phyloP scores from a whole-genome alignment of 2,888 invertebrate genomes.

The Lysandra bellargus region DNA sequence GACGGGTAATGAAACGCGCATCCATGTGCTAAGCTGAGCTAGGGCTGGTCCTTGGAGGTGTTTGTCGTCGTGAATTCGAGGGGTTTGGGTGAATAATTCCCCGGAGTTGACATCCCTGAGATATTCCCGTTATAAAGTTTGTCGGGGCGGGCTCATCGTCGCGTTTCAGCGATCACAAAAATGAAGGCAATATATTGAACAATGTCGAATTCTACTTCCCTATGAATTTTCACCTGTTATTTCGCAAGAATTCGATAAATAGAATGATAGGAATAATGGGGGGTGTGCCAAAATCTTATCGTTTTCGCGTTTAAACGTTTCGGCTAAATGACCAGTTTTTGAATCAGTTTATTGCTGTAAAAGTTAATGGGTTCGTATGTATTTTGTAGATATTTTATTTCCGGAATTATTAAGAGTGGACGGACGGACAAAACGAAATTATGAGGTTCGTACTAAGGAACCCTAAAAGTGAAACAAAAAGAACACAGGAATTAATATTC shows the following conservation, averaged over 20 bases:
- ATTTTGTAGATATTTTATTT: not conserved
- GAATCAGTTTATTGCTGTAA: too few relatives aligned
- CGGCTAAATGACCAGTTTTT: not conserved
- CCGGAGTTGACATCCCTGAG: constrained; percentile 38
- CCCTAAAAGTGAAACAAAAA: not conserved
- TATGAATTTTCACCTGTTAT: not conserved
- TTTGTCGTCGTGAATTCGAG: not conserved
- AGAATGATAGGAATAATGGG: not conserved
- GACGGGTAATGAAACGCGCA: constrained; percentile 71
- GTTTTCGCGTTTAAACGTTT: too few relatives aligned
- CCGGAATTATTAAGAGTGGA: too few relatives aligned
- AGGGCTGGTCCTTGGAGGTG: constrained; percentile 3
- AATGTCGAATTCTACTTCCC: constrained; percentile 45
- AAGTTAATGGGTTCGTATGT: too few relatives aligned
- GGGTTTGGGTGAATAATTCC: not conserved
- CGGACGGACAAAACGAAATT: too few relatives aligned
- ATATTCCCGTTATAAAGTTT: constrained; percentile 57
- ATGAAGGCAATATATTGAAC: constrained; percentile 34
- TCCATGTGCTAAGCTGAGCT: constrained; percentile 58
- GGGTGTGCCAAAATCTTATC: too few relatives aligned
- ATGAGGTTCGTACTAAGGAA: not conserved
- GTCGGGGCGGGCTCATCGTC: constrained; percentile 38
- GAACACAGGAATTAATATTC: not conserved
- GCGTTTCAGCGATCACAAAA: constrained; percentile 36
- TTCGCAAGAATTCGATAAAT: not conserved